These are phyloP conservation scores for Mesaphorura yosii DNA, from an alignment of 1,140 invertebrate species.

Conservation along the genomic window DNA sequence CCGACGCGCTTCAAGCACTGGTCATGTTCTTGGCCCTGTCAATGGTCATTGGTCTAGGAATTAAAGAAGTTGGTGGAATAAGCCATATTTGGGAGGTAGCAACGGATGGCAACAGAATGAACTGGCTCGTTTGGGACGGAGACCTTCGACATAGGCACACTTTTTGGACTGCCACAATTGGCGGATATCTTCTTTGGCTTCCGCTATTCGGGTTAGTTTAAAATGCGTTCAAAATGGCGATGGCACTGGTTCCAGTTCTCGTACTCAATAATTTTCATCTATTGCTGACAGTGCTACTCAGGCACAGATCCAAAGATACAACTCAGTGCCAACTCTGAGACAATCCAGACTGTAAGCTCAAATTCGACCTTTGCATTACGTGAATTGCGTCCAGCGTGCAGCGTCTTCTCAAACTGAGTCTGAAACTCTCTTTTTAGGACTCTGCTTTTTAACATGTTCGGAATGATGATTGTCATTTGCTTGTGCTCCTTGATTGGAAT, in stretches of 20 bases:
- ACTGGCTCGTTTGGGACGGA: slow-evolving; percentile 40
- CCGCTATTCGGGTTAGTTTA: slow-evolving; percentile 84
- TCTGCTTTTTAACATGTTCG: slow-evolving; percentile 23
- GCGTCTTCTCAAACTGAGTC: neutral
- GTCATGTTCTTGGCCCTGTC: slow-evolving; percentile 51
- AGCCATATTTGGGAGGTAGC: slow-evolving; percentile 37
- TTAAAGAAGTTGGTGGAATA: slow-evolving; percentile 40
- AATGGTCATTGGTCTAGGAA: slow-evolving; percentile 40
- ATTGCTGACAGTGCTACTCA: slow-evolving; percentile 89
- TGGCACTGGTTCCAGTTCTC: too few species aligned
- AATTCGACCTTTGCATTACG: neutral
- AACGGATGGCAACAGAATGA: slow-evolving; percentile 34
- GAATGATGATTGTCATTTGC: slow-evolving; percentile 18
- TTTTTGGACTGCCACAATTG: slow-evolving; percentile 80
- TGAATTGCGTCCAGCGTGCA: too few species aligned
- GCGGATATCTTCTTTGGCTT: slow-evolving; percentile 80
- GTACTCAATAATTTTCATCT: too few species aligned
- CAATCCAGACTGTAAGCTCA: slow-evolving; percentile 34
- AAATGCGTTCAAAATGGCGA: too few species aligned
- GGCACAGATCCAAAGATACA: slow-evolving; percentile 46
- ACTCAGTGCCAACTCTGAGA: slow-evolving; percentile 28
- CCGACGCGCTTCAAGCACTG: slow-evolving; percentile 66
- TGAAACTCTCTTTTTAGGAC: slow-evolving; percentile 5
- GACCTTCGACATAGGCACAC: slow-evolving; percentile 53
- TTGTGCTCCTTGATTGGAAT: slow-evolving; percentile 21